Base-by-base conservation (phyloP, 2,113 vertebrate species). In the Xiphias gladius region DNA sequence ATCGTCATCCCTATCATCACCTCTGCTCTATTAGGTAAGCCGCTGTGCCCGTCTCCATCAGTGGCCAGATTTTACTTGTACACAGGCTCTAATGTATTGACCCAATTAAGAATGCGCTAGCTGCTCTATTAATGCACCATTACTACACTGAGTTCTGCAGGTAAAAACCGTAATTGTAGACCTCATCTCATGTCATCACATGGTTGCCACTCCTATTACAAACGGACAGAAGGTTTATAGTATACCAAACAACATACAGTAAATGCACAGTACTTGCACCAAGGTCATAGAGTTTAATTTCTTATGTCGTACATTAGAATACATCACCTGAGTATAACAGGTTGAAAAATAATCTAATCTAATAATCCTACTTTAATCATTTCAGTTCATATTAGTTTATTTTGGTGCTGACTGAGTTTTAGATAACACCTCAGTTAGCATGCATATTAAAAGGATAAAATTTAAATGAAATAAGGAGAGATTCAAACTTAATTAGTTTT, bases 1-100 rank as follows among this genome's bases (percentile, higher is more conserved):
- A 0, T 81, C 76, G 61, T 91, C 81, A 76, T 73, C 75, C 35
- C 93, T 41, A 10, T 88, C 73, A 82, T 94, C 85, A 64, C 58
- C 64, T 48, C 75, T 16, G 88, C 87, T 76, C 50, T 95, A 41
- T 77, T 91, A 75, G 94, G 94, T 94, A 87, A 91, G 11, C 11
- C 22, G 1, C 30, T 55, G 2, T 8, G 32, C 17, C 17, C 6
- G 10, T n/a, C 28, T 35, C 37, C 35, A 8, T 19, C 26, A 11
- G 54, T 57, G 7, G 5, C 19, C 43, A n/a, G 68, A 1, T n/a
- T 75, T 5, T 20, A 48, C 26, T 26, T 37, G 19, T 50, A 30
- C 30, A 22, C 22, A 43, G 0, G 11, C 16, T 37, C 10, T 24
- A 4, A 55, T 62, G 9, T 11, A 57, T 6, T 43, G 11, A n/a